A percentile compares a stretch with the other conserved stretches of the same genome.
Evolutionary conservation across 2,113 vertebrate genomes (phyloP).

Genomic region (Sterrhoptilus dennistouni): DNA sequence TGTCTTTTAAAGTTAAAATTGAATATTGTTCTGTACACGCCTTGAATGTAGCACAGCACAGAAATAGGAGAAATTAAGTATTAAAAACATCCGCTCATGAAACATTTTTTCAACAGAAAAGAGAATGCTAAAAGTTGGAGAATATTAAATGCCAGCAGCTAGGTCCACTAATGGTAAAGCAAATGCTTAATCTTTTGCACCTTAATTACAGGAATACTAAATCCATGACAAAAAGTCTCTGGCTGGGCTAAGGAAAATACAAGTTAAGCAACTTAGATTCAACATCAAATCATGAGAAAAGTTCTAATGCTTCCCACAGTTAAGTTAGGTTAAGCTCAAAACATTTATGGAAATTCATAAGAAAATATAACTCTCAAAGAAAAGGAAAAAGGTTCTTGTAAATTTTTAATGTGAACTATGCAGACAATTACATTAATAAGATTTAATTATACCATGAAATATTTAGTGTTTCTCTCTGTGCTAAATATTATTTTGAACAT

Average conservation of each 20-base stretch:
- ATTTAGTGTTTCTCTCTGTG: conserved; percentile 34
- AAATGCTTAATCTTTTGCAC: neutral
- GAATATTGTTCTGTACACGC: neutral
- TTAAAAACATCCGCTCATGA: neutral
- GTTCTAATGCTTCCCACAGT: neutral
- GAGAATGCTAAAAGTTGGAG: neutral
- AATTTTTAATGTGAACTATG: conserved; percentile 33
- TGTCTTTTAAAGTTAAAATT: neutral
- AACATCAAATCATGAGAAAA: neutral
- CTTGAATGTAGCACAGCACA: neutral
- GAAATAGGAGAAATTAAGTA: neutral
- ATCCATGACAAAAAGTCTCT: neutral
- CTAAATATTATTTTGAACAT: conserved; percentile 8
- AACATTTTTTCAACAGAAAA: neutral
- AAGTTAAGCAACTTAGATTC: neutral
- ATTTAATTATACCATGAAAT: conserved; percentile 46
- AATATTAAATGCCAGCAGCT: neutral
- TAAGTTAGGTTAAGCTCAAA: neutral
- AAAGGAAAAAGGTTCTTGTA: neutral
- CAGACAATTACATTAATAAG: conserved; percentile 55
- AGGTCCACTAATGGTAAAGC: neutral
- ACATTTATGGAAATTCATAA: neutral
- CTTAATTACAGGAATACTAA: neutral
- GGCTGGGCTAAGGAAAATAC: neutral
- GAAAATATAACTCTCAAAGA: neutral